Evolutionary conservation across 2,888 invertebrate species (phyloP), one percentile per base, ranked within the genome.

Genomic region (Agapostemon virescens): DNA sequence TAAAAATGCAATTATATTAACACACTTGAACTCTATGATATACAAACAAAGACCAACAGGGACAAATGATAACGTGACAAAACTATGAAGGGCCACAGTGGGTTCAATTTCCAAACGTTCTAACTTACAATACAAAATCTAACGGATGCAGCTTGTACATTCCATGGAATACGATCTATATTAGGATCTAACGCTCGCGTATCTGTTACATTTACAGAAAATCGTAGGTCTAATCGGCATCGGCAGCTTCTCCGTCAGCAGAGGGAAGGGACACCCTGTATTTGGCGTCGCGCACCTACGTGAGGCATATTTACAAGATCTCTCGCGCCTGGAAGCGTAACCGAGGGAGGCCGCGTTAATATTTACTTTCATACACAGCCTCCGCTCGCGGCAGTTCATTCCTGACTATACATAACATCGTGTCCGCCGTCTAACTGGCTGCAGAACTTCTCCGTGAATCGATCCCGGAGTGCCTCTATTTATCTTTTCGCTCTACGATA

Each of bases 321-420:
- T 74, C 69, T 71, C 77, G 20, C 38, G 66, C 77, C 80, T 40
- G 81, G 69, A 81, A 84, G 84, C 80, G 87, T 86, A 85, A 88
- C 86, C 87, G 87, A 87, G 87, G 88, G 86, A 87, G 88, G 88
- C 81, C 87, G 79, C 86, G 85, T 90, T 90, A 90, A 90, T 90
- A 90, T 90, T 91, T 90, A 90, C 90, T 89, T 88, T 87, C 88
- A 85, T 89, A 87, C 88, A 77, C 89, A 85, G 88, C 85, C 89
- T 87, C 88, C 88, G 84, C 85, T 85, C 81, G 84, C 85, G 85
- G 84, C 91, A 90, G 91, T 91, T 83, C 88, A 88, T 86, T 89
- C 83, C 86, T 83, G 85, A 84, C 90, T 85, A 87, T 83, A 88
- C 33, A 55, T 55, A 55, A 55, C 55, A 30, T 85, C 88, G 87